These are phyloP conservation scores for Achroia grisella DNA, from an alignment of 1,140 invertebrate species.

Conservation along the genomic window DNA sequence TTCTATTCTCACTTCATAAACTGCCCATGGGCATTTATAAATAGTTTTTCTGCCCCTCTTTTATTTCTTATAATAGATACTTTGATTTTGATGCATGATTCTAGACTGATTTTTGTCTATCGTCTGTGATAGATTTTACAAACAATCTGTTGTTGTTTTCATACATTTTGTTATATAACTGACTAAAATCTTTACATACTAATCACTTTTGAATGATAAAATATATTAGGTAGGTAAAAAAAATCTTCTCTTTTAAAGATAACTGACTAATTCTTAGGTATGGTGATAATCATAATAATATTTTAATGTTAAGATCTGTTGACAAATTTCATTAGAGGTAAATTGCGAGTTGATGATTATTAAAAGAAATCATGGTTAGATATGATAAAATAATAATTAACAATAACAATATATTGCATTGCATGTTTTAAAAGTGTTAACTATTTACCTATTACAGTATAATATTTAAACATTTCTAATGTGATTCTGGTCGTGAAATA, in stretches of 20 bases:
- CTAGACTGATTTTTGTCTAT: neutral
- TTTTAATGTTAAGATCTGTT: constrained; percentile 36
- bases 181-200: neutral
- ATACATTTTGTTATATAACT: too few species aligned
- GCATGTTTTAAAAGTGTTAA: constrained; percentile 8
- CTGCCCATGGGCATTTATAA: too few species aligned
- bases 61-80: too few species aligned
- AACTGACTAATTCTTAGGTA: constrained; percentile 32
- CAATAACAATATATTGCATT: constrained; percentile 3
- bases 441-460: neutral
- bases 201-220: neutral
- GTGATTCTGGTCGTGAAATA: too few species aligned
- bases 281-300: constrained; percentile 31
- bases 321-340: constrained; percentile 27
- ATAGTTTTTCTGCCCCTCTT: too few species aligned
- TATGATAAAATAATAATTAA: constrained; percentile 5
- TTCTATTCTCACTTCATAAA: too few species aligned
- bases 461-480: too few species aligned
- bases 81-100: too few species aligned
- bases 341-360: constrained; percentile 32
- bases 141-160: neutral
- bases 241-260: constrained; percentile 34
- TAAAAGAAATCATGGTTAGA: constrained; percentile 15
- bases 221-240: constrained; percentile 22
- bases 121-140: constrained; percentile 1